These are phyloP conservation scores for Mionectes olivaceus DNA, from an alignment of 2,797 vertebrate genomes.

Conservation along the genomic window DNA sequence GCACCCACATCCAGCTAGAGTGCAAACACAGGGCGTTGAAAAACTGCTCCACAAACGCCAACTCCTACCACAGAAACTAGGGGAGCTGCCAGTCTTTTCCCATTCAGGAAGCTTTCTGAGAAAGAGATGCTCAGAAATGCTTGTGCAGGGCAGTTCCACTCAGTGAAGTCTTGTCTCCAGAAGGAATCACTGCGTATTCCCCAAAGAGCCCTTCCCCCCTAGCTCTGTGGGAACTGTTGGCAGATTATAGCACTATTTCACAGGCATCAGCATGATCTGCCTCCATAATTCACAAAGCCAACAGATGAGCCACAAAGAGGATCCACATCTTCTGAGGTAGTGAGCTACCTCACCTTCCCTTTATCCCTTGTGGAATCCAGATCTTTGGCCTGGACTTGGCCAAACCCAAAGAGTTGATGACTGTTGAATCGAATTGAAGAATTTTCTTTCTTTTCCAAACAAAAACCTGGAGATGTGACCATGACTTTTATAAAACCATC, in stretches of 20 bases:
- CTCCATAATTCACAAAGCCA: neutral
- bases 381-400: neutral
- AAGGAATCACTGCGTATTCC: neutral
- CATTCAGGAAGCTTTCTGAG: neutral
- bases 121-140: neutral
- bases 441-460: neutral
- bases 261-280: neutral
- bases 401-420: neutral
- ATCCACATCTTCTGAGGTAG: neutral
- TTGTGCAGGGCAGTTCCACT: neutral
- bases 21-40: constrained; percentile 58
- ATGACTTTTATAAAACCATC: neutral
- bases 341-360: neutral
- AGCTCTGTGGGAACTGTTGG: neutral
- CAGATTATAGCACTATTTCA: neutral
- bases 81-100: neutral
- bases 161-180: neutral
- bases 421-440: neutral
- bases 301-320: neutral
- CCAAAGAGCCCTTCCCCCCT: neutral
- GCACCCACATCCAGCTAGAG: constrained; percentile 69
- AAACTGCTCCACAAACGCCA: constrained; percentile 5
- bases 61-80: neutral
- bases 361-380: neutral
- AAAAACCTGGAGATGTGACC: neutral